Evolutionary conservation across 2,888 invertebrate species (phyloP), one percentile per base, ranked within the genome.

Genomic region (Xanthostigma xanthostigma): DNA sequence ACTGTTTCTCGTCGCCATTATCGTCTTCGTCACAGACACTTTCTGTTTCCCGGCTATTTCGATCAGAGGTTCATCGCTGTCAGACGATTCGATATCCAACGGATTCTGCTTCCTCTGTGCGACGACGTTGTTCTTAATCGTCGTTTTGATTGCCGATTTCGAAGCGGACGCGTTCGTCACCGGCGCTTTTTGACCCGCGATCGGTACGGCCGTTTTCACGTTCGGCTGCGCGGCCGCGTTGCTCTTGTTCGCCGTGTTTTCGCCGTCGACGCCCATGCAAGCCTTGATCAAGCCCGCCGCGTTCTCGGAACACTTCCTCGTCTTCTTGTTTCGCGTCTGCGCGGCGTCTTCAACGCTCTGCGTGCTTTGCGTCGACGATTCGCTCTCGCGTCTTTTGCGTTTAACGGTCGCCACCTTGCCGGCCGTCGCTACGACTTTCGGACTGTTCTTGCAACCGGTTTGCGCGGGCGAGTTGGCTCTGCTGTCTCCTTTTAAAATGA

Each of bases 21-120:
- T 56, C 61, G 62, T 58, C 62, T 69, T 70, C 56, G 84, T 70
- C 65, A 82, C 77, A 3, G 27, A 27, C 6, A 27, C 27, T 6
- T 27, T 27, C 6, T 27, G 27, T 69, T 85, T 75, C 57, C 81
- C 78, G 12, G 74, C 73, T 45, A 76, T 70, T 59, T 81, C 81
- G 54, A 84, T 83, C 50, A 87, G 69, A 49, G 86, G 86, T 66
- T 88, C 87, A 63, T 88, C 88, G 54, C 81, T 81, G 60, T 88
- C 88, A 45, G 86, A 86, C 50, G 79, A 79, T 59, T 78, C 78
- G 39, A 79, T 79, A 57, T 85, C 85, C 60, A 79, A 78, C 57
- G 73, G 69, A 58, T 56, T 56, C 48, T 58, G 58, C 50, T 56
- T 58, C 14, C 46, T 50, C 45, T 36, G 44, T 41, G 12, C 47